Evolutionary conservation across 2,113 vertebrate genomes (phyloP).

Genomic region (Platichthys flesus): DNA sequence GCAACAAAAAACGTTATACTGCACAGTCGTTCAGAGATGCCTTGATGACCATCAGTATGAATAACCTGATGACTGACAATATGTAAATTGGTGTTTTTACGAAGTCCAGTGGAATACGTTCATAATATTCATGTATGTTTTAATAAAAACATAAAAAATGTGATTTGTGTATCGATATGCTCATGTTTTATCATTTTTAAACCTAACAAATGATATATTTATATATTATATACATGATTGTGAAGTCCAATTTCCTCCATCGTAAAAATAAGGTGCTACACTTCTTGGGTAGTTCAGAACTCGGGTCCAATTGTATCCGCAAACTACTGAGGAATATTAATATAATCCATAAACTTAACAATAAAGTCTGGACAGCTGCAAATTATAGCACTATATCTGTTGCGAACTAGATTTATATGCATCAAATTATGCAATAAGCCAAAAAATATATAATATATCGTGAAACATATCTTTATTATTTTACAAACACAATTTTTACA

Average conservation of each 20-base stretch:
- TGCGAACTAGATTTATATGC: not conserved
- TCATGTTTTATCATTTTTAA: not conserved
- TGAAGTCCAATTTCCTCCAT: not conserved
- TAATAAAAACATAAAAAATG: constrained; percentile 69
- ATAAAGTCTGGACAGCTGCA: not conserved
- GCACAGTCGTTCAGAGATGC: constrained; percentile 61
- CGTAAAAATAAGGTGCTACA: not conserved
- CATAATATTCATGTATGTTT: constrained; percentile 68
- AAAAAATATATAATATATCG: not conserved
- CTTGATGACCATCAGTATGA: constrained; percentile 59
- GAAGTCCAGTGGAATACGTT: constrained; percentile 53
- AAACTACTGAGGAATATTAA: not conserved
- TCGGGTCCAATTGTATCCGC: not conserved
- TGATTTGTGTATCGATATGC: constrained; percentile 13
- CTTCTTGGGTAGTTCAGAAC: not conserved
- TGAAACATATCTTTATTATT: constrained; percentile 81
- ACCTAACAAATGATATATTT: not conserved
- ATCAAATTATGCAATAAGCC: not conserved
- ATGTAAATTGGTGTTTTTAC: constrained; percentile 65
- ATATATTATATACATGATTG: not conserved
- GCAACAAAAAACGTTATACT: constrained; percentile 34
- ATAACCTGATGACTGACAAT: constrained; percentile 56
- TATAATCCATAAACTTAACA: not conserved
- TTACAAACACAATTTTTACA: constrained; percentile 53
- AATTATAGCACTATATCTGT: not conserved